These are phyloP conservation scores for Macrocentrus cingulum DNA, from an alignment of 1,140 invertebrate genomes.

Conservation along the genomic window DNA sequence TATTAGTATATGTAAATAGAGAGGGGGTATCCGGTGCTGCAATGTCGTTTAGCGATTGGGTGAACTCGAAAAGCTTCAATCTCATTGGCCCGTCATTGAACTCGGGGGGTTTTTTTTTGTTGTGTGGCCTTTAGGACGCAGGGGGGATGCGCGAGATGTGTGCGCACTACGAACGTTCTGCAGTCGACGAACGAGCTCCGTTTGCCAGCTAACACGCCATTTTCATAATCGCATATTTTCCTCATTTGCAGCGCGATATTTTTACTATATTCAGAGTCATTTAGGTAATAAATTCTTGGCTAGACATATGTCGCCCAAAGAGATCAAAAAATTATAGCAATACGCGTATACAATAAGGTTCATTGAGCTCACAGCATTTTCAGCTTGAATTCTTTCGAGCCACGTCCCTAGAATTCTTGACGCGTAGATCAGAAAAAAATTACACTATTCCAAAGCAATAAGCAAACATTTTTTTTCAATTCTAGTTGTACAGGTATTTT, in stretches of 20 bases:
- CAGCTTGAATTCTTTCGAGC: too few relatives aligned
- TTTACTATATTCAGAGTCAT: constrained; percentile 11
- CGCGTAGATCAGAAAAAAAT: too few relatives aligned
- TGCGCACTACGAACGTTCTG: constrained; percentile 1
- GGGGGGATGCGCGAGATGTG: constrained; percentile 2
- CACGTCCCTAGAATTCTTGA: too few relatives aligned
- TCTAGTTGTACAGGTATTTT: too few relatives aligned
- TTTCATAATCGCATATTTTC: constrained; percentile 19
- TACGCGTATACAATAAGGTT: constrained; percentile 1
- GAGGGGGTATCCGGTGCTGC: neutral
- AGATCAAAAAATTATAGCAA: neutral
- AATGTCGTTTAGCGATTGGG: neutral
- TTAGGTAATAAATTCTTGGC: constrained; percentile 1
- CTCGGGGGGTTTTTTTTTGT: too few relatives aligned
- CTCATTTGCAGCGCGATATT: constrained; percentile 16
- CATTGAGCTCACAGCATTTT: too few relatives aligned
- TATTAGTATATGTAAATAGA: neutral
- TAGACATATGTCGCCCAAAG: neutral
- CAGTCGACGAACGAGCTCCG: constrained; percentile 9
- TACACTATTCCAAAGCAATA: too few relatives aligned
- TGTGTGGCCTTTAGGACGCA: neutral
- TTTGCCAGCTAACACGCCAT: constrained; percentile 10
- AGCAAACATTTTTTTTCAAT: too few relatives aligned
- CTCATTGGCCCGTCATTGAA: neutral
- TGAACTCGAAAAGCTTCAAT: neutral